Percentiles rank a stretch among this genome's conserved stretches.
Evolutionary conservation across 2,797 vertebrate genomes (phyloP).

Genomic region (Hipposideros larvatus): DNA sequence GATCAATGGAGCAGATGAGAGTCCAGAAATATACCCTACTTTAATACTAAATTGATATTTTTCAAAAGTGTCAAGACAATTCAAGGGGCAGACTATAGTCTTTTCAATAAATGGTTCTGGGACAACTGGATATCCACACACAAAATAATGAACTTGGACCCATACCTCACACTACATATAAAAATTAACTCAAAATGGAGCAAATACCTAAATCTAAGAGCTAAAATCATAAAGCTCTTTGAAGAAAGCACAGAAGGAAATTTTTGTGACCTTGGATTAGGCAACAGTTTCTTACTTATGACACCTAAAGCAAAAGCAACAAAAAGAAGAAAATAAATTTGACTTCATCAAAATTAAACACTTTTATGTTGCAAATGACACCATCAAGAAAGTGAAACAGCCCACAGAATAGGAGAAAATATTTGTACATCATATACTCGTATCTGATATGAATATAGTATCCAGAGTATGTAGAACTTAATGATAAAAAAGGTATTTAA

Average conservation of each 20-base stretch:
- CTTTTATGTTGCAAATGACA: background rate
- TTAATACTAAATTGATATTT: background rate
- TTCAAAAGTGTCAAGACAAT: background rate
- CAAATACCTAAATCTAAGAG: background rate
- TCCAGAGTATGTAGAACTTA: slow-evolving; percentile 20
- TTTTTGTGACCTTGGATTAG: background rate
- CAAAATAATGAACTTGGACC: background rate
- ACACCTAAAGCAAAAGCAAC: background rate
- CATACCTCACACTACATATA: background rate
- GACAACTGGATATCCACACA: background rate
- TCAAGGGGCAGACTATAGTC: background rate
- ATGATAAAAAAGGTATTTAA: background rate
- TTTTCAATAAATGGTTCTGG: slow-evolving; percentile 38
- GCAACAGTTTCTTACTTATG: background rate
- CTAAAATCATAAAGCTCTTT: background rate
- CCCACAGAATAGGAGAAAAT: slow-evolving; percentile 18
- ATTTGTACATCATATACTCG: background rate
- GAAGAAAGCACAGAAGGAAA: background rate
- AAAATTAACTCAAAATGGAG: slow-evolving; percentile 16
- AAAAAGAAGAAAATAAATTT: background rate
- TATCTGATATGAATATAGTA: slow-evolving; percentile 15
- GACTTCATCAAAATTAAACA: slow-evolving; percentile 32
- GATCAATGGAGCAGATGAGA: background rate
- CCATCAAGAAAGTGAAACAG: slow-evolving; percentile 11
- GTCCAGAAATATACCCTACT: background rate